phyloP scores from a whole-genome alignment of 1,140 invertebrate genomes.

The Nilaparvata lugens region DNA sequence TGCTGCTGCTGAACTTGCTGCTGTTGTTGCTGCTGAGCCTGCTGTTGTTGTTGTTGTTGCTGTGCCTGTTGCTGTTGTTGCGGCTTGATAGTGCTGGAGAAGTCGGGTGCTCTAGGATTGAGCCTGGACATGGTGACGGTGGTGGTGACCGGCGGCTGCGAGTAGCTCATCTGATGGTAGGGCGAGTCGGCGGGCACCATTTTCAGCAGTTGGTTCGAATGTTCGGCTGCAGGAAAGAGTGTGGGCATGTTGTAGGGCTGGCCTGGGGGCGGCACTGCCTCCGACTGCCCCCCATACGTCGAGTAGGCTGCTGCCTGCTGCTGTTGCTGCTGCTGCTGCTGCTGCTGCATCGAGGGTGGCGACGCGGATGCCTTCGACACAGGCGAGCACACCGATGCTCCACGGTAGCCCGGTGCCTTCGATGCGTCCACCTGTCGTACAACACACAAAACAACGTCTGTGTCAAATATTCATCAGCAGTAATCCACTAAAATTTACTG shows the following conservation, averaged over 20 bases:
- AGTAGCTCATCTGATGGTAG: conserved; percentile 8
- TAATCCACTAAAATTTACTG: too few relatives aligned
- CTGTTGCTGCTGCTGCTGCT: conserved; percentile 28
- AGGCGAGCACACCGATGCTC: conserved; percentile 57
- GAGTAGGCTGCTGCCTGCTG: conserved; percentile 6
- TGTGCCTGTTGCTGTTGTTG: conserved; percentile 25
- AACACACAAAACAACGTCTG: background rate
- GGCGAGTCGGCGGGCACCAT: conserved; percentile 5
- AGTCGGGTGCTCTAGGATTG: conserved; percentile 82
- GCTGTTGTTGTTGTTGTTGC: conserved; percentile 13
- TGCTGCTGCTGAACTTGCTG: conserved; percentile 33
- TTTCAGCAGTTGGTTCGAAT: conserved; percentile 1
- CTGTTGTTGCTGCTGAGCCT: conserved; percentile 26
- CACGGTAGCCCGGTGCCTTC: conserved; percentile 72
- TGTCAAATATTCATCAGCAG: background rate
- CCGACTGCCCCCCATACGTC: conserved; percentile 11
- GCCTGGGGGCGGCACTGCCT: conserved; percentile 27
- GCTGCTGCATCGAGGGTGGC: conserved; percentile 25
- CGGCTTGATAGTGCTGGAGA: conserved; percentile 43
- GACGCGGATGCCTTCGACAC: conserved; percentile 48
- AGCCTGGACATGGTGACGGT: conserved; percentile 57
- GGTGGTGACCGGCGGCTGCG: conserved; percentile 6
- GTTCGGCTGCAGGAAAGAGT: background rate
- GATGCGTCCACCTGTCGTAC: conserved; percentile 55
- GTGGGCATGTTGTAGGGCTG: background rate